Conservation (phyloP, 1,140 invertebrate genomes). For the Glomeris maerens region DNA sequence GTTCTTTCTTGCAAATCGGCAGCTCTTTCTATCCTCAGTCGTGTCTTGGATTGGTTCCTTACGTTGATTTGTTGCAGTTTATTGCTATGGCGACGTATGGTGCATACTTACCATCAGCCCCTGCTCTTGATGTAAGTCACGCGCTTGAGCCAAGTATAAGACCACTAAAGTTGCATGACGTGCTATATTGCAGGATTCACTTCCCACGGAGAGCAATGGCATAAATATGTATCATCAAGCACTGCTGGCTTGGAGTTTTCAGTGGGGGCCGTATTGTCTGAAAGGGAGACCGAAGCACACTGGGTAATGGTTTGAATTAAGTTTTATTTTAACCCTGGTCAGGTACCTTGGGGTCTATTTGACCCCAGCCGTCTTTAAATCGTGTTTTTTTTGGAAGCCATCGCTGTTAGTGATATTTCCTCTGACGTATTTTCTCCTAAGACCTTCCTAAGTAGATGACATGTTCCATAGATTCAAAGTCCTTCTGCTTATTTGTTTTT, state of each 20-base stretch:
- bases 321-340: neutral
- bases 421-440: neutral
- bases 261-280: constrained; percentile 29
- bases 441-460: neutral
- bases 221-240: constrained; percentile 58
- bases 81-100: constrained; percentile 64
- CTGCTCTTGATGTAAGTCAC: neutral
- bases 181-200: neutral
- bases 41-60: constrained; percentile 47
- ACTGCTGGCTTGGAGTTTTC: constrained; percentile 61
- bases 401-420: neutral
- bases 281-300: constrained; percentile 3
- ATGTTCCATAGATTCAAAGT: neutral
- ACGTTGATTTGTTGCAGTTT: constrained; percentile 59
- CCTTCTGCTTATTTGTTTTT: neutral
- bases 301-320: neutral
- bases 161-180: neutral
- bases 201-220: constrained; percentile 16
- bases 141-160: neutral
- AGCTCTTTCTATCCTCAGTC: constrained; percentile 51
- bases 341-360: neutral
- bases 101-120: constrained; percentile 39
- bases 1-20: constrained; percentile 63
- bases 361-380: neutral
- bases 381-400: neutral